phyloP scores from a whole-genome alignment of 2,113 vertebrate genomes.

The Reinhardtius hippoglossoides region DNA sequence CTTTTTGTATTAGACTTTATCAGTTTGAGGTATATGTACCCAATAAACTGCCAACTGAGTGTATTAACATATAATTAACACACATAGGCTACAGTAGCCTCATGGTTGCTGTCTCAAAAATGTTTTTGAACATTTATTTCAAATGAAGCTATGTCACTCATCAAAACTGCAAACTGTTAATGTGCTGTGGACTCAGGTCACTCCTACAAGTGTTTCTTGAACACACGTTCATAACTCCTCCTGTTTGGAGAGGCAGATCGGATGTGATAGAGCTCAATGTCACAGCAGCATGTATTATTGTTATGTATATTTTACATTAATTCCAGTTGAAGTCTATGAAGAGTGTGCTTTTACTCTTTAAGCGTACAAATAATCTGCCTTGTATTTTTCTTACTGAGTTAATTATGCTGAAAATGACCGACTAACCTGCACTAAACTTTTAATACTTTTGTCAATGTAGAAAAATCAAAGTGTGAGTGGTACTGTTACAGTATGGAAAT shows the following conservation, averaged over 20 bases:
- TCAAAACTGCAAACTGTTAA: slow-evolving; percentile 20
- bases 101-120: slow-evolving; percentile 35
- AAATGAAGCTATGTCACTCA: background rate
- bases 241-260: too few species aligned
- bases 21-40: background rate
- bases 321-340: too few species aligned
- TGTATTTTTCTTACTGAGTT: background rate
- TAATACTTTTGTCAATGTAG: slow-evolving; percentile 13
- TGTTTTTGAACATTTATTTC: too few species aligned
- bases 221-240: background rate
- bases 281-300: slow-evolving; percentile 5
- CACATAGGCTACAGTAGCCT: slow-evolving; percentile 11
- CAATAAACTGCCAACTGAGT: slow-evolving; percentile 7
- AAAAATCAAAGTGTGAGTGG: background rate
- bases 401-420: background rate
- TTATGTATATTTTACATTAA: too few species aligned
- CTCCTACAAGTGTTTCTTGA: slow-evolving; percentile 61
- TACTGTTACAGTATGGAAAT: background rate
- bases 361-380: too few species aligned
- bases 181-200: slow-evolving; percentile 75
- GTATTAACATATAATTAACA: slow-evolving; percentile 30
- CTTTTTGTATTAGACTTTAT: background rate
- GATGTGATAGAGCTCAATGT: slow-evolving; percentile 18
- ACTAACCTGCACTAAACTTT: background rate
- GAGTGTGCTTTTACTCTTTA: too few species aligned